Conservation (phyloP, 2,113 vertebrate genomes). For the Acrocephalus kingi region DNA sequence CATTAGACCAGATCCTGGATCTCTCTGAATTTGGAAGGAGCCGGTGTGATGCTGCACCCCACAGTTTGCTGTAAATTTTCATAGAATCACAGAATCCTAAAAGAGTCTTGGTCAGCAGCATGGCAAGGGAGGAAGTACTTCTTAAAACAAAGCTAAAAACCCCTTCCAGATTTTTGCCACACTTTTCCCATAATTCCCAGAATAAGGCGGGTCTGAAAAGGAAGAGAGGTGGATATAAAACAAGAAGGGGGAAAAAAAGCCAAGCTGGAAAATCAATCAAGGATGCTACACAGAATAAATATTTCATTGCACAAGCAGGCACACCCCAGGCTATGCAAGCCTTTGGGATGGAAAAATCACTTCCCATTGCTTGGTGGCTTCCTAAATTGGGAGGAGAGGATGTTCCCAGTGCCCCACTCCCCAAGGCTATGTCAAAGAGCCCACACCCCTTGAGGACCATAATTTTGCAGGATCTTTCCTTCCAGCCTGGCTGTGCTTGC, state of each 20-base stretch:
- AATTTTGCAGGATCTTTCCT: background rate
- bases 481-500: fast-evolving
- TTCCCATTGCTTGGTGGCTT: background rate
- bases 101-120: background rate
- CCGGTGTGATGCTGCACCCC: background rate
- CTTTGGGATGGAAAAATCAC: background rate
- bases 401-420: background rate
- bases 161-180: background rate
- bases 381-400: background rate
- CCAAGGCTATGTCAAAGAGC: background rate
- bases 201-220: background rate
- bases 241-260: background rate
- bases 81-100: background rate
- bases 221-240: background rate
- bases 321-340: background rate
- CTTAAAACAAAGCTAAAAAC: background rate
- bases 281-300: background rate
- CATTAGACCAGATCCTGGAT: fast-evolving
- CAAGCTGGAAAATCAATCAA: background rate
- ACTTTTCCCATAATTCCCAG: background rate
- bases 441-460: background rate
- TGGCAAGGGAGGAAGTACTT: background rate
- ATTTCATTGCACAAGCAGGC: background rate
- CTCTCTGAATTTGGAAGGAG: background rate
- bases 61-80: background rate